Conservation (phyloP, 2,113 vertebrate genomes). For the Beaufortia kweichowensis region DNA sequence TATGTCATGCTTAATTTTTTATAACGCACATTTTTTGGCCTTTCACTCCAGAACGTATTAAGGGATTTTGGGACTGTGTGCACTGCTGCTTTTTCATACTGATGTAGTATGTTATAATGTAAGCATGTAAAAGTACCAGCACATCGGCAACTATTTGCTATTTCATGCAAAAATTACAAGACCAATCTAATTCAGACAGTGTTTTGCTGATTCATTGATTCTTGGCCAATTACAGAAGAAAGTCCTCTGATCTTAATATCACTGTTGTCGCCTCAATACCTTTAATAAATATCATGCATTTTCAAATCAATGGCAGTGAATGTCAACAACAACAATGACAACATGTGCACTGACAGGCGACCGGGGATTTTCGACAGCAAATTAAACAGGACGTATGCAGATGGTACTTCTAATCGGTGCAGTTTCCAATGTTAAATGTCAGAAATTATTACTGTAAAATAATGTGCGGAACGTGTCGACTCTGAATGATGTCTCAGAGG, state of each 20-base stretch:
- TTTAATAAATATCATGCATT: not conserved
- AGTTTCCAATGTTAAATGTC: not conserved
- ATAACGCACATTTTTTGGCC: not conserved
- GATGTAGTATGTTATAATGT: constrained; percentile 46
- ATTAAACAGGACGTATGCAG: not conserved
- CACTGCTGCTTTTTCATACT: not conserved
- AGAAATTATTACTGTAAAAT: not conserved
- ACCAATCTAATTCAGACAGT: not conserved
- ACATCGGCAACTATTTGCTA: not conserved
- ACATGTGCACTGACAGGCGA: not conserved
- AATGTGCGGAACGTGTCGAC: not conserved
- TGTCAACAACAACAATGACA: not conserved
- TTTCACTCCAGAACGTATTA: constrained; percentile 19
- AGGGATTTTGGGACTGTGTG: not conserved
- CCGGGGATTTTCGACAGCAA: not conserved
- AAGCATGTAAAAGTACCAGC: not conserved
- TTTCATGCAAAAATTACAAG: not conserved
- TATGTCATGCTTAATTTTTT: constrained; percentile 25
- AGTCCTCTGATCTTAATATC: not conserved
- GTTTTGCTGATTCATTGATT: not conserved
- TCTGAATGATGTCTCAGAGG: not conserved
- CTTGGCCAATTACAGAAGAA: not conserved
- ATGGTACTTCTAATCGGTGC: not conserved
- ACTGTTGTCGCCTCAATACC: not conserved
- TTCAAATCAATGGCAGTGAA: not conserved